Percentiles rank a stretch among this genome's conserved stretches.
phyloP scores from a whole-genome alignment of 2,113 vertebrate species.

The Okapia johnstoni region DNA sequence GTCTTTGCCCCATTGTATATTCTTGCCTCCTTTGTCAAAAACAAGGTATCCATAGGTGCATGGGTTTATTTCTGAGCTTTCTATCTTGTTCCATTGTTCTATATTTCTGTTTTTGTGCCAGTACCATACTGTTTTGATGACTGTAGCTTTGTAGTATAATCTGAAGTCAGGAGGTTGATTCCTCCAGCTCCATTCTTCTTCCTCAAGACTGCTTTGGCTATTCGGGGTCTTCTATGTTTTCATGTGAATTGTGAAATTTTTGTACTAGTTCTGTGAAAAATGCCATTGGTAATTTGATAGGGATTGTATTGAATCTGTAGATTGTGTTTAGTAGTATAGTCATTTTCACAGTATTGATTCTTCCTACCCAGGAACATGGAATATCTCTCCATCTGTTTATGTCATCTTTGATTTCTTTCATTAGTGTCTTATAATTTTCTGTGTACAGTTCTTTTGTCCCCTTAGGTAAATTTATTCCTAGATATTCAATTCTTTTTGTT shows the following conservation, averaged over 20 bases:
- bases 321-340: background rate
- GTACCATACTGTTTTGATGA: too few relatives aligned
- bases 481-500: background rate
- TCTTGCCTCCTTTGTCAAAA: too few relatives aligned
- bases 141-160: background rate
- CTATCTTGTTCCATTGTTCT: too few relatives aligned
- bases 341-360: fast-evolving
- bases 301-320: background rate
- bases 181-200: background rate
- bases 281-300: background rate
- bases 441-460: background rate
- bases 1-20: too few relatives aligned
- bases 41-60: too few relatives aligned
- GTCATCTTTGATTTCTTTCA: background rate
- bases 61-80: too few relatives aligned
- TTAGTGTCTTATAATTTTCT: background rate
- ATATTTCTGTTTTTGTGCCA: too few relatives aligned
- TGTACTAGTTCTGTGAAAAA: background rate
- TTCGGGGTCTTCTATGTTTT: background rate
- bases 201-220: background rate
- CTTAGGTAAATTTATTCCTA: background rate
- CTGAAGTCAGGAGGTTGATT: background rate
- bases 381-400: background rate
- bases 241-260: background rate
- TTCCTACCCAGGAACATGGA: background rate